Percentiles rank a stretch among this genome's conserved stretches.
Conservation (phyloP, 2,888 invertebrate genomes). For the Sclerodermus sp. region DNA sequence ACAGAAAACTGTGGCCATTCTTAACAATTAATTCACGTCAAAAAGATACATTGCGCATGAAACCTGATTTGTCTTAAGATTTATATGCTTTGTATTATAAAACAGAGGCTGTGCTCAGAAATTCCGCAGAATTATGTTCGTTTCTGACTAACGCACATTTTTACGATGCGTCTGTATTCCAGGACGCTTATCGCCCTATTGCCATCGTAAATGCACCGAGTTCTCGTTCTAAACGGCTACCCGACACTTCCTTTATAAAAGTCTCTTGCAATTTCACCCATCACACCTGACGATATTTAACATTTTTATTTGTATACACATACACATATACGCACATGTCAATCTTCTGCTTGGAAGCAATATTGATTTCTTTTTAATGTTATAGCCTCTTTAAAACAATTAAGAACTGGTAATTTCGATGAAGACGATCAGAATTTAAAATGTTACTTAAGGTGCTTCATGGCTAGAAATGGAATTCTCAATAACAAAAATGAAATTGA, state of each 20-base stretch:
- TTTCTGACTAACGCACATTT: too few relatives aligned
- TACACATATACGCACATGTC: neutral
- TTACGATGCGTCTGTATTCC: too few relatives aligned
- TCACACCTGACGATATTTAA: neutral
- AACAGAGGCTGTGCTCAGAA: too few relatives aligned
- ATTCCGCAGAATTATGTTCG: too few relatives aligned
- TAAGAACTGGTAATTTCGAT: conserved; percentile 38
- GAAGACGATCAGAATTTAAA: conserved; percentile 39
- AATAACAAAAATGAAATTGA: conserved; percentile 34
- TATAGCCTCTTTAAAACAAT: conserved; percentile 36
- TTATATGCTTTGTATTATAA: too few relatives aligned
- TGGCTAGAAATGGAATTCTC: conserved; percentile 41
- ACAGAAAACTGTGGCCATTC: too few relatives aligned
- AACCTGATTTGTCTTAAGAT: too few relatives aligned
- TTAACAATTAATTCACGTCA: too few relatives aligned
- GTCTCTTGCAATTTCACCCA: neutral
- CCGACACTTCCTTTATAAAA: neutral
- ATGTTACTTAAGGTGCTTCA: conserved; percentile 46
- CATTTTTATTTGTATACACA: neutral
- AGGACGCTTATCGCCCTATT: too few relatives aligned
- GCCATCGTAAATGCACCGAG: too few relatives aligned
- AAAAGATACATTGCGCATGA: too few relatives aligned
- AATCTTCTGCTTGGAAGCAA: neutral
- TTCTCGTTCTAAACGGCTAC: too few relatives aligned
- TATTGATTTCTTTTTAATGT: neutral